Conservation (phyloP, 1,140 invertebrate species). For the Fopius arisanus region DNA sequence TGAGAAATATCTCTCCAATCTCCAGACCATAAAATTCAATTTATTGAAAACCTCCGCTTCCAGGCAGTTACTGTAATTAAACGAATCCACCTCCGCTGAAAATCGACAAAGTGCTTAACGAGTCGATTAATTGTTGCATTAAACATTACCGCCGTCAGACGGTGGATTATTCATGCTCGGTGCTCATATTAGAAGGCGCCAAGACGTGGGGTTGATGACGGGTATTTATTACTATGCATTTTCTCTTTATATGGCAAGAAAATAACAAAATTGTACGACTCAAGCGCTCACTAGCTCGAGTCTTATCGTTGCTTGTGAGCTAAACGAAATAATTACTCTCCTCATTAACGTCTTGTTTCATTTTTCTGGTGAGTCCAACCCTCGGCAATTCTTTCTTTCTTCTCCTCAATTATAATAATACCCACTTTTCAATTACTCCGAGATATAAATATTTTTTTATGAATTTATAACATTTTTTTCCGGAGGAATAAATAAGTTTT, state of each 20-base stretch:
- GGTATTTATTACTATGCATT: conserved; percentile 1
- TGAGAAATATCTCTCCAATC: neutral
- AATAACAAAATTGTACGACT: neutral
- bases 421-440: neutral
- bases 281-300: neutral
- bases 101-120: conserved; percentile 16
- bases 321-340: conserved; percentile 56
- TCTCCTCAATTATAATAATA: neutral
- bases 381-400: neutral
- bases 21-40: neutral
- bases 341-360: conserved; percentile 56
- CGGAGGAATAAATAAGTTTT: too few species aligned
- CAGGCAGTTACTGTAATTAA: conserved; percentile 1
- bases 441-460: too few species aligned
- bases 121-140: conserved; percentile 30
- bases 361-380: conserved; percentile 39
- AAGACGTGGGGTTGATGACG: neutral
- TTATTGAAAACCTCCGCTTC: neutral
- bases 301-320: conserved; percentile 16
- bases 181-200: neutral
- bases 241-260: neutral
- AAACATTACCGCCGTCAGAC: neutral
- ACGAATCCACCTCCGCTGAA: neutral
- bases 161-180: neutral
- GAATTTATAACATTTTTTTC: too few species aligned